Conservation (phyloP, 2,888 invertebrate genomes). For the Galerucella nymphaeae region DNA sequence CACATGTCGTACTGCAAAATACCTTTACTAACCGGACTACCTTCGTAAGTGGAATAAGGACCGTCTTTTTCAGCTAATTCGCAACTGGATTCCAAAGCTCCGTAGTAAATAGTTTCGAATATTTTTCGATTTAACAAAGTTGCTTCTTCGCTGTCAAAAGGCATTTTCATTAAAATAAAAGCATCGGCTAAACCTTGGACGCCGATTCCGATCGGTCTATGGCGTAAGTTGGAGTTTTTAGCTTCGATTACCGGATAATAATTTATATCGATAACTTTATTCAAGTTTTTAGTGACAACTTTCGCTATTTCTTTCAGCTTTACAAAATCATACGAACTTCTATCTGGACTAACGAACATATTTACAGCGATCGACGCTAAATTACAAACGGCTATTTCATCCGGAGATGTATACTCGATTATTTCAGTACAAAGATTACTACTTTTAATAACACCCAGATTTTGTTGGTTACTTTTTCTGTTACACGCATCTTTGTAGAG, state of each 20-base stretch:
- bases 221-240: constrained; percentile 84
- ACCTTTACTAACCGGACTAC: constrained; percentile 91
- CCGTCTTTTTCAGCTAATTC: constrained; percentile 89
- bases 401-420: constrained; percentile 90
- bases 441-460: constrained; percentile 97
- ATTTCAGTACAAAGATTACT: constrained; percentile 99
- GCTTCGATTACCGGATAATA: constrained; percentile 95
- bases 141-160: constrained; percentile 92
- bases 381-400: constrained; percentile 98
- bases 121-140: constrained; percentile 90
- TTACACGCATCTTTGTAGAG: constrained; percentile 97
- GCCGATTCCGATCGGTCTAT: constrained; percentile 91
- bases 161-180: constrained; percentile 91
- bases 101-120: constrained; percentile 98
- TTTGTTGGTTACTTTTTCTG: constrained; percentile 96
- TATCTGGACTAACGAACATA: constrained; percentile 84
- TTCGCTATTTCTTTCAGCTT: constrained; percentile 90
- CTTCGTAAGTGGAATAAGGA: constrained; percentile 90
- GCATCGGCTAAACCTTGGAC: constrained; percentile 96
- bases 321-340: constrained; percentile 86
- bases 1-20: constrained; percentile 99
- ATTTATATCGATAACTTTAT: constrained; percentile 97
- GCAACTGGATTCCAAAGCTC: constrained; percentile 95
- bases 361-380: constrained; percentile 97
- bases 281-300: constrained; percentile 89